Evolutionary conservation across 2,797 vertebrate species (phyloP), one percentile per base, ranked within the genome.

Genomic region (Molossus molossus): DNA sequence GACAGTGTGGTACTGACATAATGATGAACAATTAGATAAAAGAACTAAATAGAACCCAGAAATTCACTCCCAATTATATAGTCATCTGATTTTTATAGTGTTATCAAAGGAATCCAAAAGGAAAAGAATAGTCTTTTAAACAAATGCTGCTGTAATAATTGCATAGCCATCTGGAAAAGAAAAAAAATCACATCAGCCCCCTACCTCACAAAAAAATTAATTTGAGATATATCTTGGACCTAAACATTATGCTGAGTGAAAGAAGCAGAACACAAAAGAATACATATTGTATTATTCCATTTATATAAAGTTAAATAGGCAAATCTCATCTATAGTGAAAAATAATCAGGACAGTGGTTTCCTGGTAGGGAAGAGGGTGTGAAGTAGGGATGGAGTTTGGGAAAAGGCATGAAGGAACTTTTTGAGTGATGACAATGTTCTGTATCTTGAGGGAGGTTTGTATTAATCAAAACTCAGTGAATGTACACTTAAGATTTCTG

Each of bases 71-170:
- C 27, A 67, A 53, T 81, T 93, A 87, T 58, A 75, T 18, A 57
- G 21, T 15, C 62, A 64, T 72, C 69, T 73, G 18, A 93, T 29
- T 77, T 80, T 77, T 62, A 86, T 86, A 76, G 83, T 50, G n/a
- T 33, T 23, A 7, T 10, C 73, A 93, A 88, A 33, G 62, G 53
- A 83, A 64, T 91, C 21, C 20, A 88, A 75, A 75, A 17, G 33
- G 40, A 70, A 90, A 94, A 96, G 27, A 83, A 82, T 12, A 86
- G 76, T 86, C n/a, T 79, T 87, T 86, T 92, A 29, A 79, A 87
- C 25, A 91, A 62, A 64, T 58, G 21, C 29, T 80, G 33, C 33
- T 88, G 64, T 29, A 94, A 72, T 89, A 83, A 90, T 50, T 72
- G 53, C 13, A 75, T 53, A 48, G 33, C 21, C 80, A 77, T 87